A percentile compares a stretch with the other conserved stretches of the same genome.
Conservation (phyloP, 2,888 invertebrate species). For the Campaea margaritaria region DNA sequence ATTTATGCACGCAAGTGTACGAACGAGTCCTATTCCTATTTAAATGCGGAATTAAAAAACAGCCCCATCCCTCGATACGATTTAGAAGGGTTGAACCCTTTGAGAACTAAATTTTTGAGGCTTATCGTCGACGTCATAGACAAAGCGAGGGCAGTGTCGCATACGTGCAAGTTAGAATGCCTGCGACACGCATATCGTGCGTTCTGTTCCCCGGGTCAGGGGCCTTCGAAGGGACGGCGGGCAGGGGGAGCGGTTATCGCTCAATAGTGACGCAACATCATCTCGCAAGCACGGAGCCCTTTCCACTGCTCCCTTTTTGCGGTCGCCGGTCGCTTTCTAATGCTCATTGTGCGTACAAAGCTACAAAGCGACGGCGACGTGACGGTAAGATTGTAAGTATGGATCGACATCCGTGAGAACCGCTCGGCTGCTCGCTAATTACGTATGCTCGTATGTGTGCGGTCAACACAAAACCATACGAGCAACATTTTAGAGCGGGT, state of each 20-base stretch:
- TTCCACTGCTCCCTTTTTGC: conserved; percentile 81
- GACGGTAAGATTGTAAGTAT: conserved; percentile 55
- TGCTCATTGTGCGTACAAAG: conserved; percentile 74
- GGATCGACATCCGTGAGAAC: conserved; percentile 79
- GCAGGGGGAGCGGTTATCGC: conserved; percentile 56
- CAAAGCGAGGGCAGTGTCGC: conserved; percentile 70
- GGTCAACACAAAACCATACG: conserved; percentile 32
- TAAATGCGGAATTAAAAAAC: conserved; percentile 81
- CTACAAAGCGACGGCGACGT: conserved; percentile 50
- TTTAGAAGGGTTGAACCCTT: conserved; percentile 81
- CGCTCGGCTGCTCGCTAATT: conserved; percentile 56
- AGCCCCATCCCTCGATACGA: conserved; percentile 74
- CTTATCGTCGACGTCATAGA: conserved; percentile 66
- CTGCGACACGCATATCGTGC: conserved; percentile 56
- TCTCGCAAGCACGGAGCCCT: conserved; percentile 77
- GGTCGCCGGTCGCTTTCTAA: conserved; percentile 81
- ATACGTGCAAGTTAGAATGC: conserved; percentile 54
- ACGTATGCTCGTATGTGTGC: conserved; percentile 54
- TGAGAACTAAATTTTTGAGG: conserved; percentile 69
- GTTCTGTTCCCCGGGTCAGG: conserved; percentile 45
- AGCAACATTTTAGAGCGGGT: conserved; percentile 20
- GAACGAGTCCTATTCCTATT: conserved; percentile 83
- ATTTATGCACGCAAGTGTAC: conserved; percentile 79
- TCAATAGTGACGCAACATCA: conserved; percentile 77
- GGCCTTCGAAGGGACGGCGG: conserved; percentile 50